Evolutionary conservation across 2,888 invertebrate species (phyloP).

Genomic region (Acronicta alni): DNA sequence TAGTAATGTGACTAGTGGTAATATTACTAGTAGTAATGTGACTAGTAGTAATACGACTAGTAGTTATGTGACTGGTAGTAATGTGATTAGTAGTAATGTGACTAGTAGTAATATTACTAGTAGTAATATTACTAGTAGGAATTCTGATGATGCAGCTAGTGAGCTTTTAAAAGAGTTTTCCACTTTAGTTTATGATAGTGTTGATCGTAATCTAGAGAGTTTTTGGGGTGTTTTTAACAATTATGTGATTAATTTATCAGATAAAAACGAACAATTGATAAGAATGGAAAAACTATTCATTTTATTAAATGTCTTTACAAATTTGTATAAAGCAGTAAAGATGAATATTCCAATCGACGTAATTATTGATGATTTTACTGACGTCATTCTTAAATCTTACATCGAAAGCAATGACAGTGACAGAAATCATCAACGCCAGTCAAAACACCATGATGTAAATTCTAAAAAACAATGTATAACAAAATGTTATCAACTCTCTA

Average conservation of each 20-base stretch:
- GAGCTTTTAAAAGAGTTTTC: neutral
- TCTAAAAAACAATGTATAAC: conserved; percentile 5
- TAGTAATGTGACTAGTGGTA: neutral
- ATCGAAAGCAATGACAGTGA: neutral
- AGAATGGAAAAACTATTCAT: conserved; percentile 9
- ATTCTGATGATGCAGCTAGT: neutral
- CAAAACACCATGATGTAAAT: neutral
- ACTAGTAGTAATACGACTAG: neutral
- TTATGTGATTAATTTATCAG: neutral
- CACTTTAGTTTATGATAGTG: neutral
- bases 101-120: neutral
- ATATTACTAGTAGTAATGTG: neutral
- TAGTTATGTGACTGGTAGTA: neutral
- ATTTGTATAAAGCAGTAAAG: conserved; percentile 12
- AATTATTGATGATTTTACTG: conserved; percentile 20
- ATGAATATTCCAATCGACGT: conserved; percentile 5
- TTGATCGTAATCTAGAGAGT: conserved; percentile 11
- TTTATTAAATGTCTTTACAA: conserved; percentile 23
- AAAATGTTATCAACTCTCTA: conserved; percentile 9
- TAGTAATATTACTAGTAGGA: neutral
- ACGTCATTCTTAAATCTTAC: conserved; percentile 13
- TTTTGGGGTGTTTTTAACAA: conserved; percentile 23
- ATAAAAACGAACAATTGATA: conserved; percentile 1
- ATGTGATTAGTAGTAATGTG: neutral
- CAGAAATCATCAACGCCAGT: neutral